Evolutionary conservation across 1,140 invertebrate species (phyloP), one percentile per base, ranked within the genome.

Genomic region (Rhopalosiphum padi): DNA sequence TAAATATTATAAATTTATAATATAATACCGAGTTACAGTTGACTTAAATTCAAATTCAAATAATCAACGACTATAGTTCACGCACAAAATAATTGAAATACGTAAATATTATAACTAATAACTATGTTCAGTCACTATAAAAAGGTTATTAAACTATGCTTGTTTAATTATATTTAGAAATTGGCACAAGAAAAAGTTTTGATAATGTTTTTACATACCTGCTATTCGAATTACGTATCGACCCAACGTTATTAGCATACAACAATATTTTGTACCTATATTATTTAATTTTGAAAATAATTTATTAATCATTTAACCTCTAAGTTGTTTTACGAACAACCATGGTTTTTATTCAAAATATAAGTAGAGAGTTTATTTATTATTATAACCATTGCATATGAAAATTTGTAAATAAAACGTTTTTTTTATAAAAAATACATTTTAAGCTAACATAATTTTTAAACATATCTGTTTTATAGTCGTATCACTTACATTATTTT

Each of bases 121-220:
- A 68, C 60, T 68, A n/a, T 68, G 60, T n/a, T 15, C 11, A 68
- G 25, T 68, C 30, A n/a, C 60, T n/a, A 68, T 68, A 68, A 68
- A 68, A 68, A 68, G 60, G 30, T 68, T 68, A 68, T 68, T 68
- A 68, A n/a, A 68, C 60, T 68, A 30, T 68, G 60, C 30, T n/a
- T 68, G 30, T 68, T 68, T 68, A 68, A 68, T 68, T 68, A 68
- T 68, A 68, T 68, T 68, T 68, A 68, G 60, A 68, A 68, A 68
- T 68, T 68, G 60, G 60, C 60, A 68, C 60, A 15, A 4, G 60
- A 30, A 68, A 15, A 68, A n/a, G 60, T 68, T 68, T 68, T 68
- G 60, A 68, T 68, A 68, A 30, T 68, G 30, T 68, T 68, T 60
- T 68, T 68, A 51, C 2, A 51, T n/a, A n/a, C 25, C 25, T n/a